Evolutionary conservation across 2,113 vertebrate species (phyloP), one percentile per base, ranked within the genome.

Genomic region (Anoplopoma fimbria): DNA sequence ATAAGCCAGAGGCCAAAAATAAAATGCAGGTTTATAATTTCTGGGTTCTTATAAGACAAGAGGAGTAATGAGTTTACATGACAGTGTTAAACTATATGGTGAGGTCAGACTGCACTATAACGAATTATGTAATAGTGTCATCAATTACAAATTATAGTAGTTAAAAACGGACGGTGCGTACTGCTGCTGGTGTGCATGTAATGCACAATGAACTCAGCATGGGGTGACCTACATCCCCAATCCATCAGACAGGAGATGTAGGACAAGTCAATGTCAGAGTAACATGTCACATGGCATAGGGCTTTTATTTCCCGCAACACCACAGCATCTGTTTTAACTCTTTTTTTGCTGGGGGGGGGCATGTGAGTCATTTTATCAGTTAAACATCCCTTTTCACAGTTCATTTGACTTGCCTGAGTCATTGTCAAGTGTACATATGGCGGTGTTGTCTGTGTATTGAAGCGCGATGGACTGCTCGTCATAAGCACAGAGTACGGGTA

Each of bases 241-340:
- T n/a, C n/a, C n/a, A n/a, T 81, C 65, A 69, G 70, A 90, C 78
- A 70, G 69, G 78, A 76, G 84, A 89, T 86, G 78, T 76, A 83
- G 80, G 84, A 87, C 61, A 34, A 76, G 68, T 88, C 86, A 93
- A 90, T 89, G 75, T 87, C 78, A 87, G 71, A 80, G 45, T 21
- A 47, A 7, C 8, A 29, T 29, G 75, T 76, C 79, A 77, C 60
- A 77, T 62, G 61, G 38, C 9, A 25, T 1, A 9, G 31, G 69
- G 69, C 75, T 51, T 62, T 65, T 9, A 47, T 74, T 79, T 53
- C 58, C 77, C 77, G 49, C 57, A 68, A 73, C 31, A 65, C 47
- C 40, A 63, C 58, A 79, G 51, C 10, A 60, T 76, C 40, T 42
- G 38, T 74, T 45, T n/a, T 68, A 42, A 27, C 38, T 73, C 25